Evolutionary conservation across 2,113 vertebrate genomes (phyloP).

Genomic region (Pleuronectes platessa): DNA sequence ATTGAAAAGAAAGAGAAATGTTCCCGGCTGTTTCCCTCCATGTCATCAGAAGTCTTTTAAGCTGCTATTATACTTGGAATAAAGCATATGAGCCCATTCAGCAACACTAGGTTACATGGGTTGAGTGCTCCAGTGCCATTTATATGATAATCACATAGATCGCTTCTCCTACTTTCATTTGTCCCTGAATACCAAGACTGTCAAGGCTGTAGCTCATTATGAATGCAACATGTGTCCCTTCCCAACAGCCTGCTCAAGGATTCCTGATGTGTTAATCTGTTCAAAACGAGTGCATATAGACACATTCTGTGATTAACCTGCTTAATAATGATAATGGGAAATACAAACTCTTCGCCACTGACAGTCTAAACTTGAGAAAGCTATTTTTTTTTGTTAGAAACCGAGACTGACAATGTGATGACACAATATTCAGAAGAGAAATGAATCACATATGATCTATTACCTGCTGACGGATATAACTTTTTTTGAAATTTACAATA

Average conservation of each 20-base stretch:
- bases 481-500: constrained; percentile 4
- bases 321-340: constrained; percentile 5
- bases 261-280: constrained; percentile 23
- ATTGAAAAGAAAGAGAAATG: not conserved
- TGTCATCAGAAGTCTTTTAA: not conserved
- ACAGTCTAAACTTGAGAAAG: not conserved
- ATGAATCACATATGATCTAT: not conserved
- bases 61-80: not conserved
- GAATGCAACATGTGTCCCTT: constrained; percentile 34
- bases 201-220: constrained; percentile 49
- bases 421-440: not conserved
- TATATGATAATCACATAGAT: constrained; percentile 65
- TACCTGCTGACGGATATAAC: not conserved
- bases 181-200: constrained; percentile 52
- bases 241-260: constrained; percentile 36
- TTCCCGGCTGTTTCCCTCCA: not conserved
- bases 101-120: constrained; percentile 2
- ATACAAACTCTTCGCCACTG: not conserved
- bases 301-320: constrained; percentile 39
- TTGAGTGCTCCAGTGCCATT: constrained; percentile 42
- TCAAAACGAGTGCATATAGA: constrained; percentile 18
- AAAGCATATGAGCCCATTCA: constrained; percentile 21
- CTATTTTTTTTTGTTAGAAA: not conserved
- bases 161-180: constrained; percentile 47
- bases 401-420: not conserved